Base-by-base conservation (phyloP, 2,888 invertebrate genomes). In the Imbricaverruca yamaguchii region DNA sequence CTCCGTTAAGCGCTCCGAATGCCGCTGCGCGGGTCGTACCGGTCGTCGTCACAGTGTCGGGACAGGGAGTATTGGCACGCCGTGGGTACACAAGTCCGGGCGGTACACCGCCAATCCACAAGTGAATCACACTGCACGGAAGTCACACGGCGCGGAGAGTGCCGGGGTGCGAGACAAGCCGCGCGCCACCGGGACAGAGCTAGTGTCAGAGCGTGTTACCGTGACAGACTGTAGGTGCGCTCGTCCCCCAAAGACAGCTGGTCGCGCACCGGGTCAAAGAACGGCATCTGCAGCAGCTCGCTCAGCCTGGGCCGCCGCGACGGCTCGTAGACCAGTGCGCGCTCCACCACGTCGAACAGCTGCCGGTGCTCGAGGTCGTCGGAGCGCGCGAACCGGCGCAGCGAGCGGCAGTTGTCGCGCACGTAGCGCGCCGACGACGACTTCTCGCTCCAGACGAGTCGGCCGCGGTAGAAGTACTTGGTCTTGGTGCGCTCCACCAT, bases 261-360 rank as follows among this genome's bases (percentile, higher is more conserved):
- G 21, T 18, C 21, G 0, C 55, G 55, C 55, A 74, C 53, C 3
- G 53, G 7, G 74, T 55, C 39, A 21, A 74, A 74, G 74, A 55
- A 74, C 13, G 74, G 74, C 74, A 74, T 74, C 55, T 53, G 15
- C 53, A 74, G 15, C 53, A 74, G 74, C 74, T 74, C 21, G 10
- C 18, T 23, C 85, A 99, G 90, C 85, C 93, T 92, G 86, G 98
- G 92, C 83, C 99, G 91, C 86, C 94, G 93, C 83, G 92, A 90
- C 57, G 98, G 98, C 87, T 98, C 97, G 89, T 98, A 99, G 85
- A 97, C 97, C 87, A 99, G 90, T 98, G 99, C 98, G 88, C 93
- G 92, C 86, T 93, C 92, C 85, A 99, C 93, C 87, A 99, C 90
- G 87, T 98, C 96, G 88, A 99, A 98, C 86, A 99, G 90, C 59